Evolutionary conservation across 2,888 invertebrate genomes (phyloP).

Genomic region (Campaea margaritaria): DNA sequence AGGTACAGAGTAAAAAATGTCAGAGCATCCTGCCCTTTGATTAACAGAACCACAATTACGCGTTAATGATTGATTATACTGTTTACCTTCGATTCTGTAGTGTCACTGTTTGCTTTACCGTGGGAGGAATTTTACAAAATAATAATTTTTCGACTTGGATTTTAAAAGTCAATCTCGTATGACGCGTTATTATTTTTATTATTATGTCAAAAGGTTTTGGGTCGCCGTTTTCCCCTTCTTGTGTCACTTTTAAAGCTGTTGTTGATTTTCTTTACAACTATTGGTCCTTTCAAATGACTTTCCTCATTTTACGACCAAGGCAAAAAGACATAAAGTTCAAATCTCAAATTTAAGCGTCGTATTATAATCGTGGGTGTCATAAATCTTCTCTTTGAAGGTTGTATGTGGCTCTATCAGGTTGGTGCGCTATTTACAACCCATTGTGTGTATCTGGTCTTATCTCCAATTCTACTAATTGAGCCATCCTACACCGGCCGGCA

Average conservation of each 20-base stretch:
- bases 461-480: constrained; percentile 78
- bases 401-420: constrained; percentile 43
- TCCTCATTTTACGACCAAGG: constrained; percentile 6
- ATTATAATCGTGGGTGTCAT: constrained; percentile 26
- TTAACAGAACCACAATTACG: constrained; percentile 66
- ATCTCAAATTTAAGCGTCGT: constrained; percentile 25
- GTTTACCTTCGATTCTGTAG: constrained; percentile 73
- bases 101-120: constrained; percentile 67
- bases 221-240: no score
- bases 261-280: neutral
- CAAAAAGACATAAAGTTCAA: constrained; percentile 40
- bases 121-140: constrained; percentile 44
- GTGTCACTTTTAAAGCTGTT: neutral
- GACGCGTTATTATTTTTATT: no score
- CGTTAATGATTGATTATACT: constrained; percentile 79
- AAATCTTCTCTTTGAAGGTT: constrained; percentile 39
- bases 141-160: neutral
- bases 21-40: constrained; percentile 76
- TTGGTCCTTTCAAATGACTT: constrained; percentile 1
- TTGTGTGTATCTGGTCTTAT: constrained; percentile 72
- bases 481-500: constrained; percentile 75
- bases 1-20: constrained; percentile 53
- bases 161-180: neutral
- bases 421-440: constrained; percentile 67
- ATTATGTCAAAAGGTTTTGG: no score